phyloP scores from a whole-genome alignment of 2,113 vertebrate species.

The Anhinga anhinga region DNA sequence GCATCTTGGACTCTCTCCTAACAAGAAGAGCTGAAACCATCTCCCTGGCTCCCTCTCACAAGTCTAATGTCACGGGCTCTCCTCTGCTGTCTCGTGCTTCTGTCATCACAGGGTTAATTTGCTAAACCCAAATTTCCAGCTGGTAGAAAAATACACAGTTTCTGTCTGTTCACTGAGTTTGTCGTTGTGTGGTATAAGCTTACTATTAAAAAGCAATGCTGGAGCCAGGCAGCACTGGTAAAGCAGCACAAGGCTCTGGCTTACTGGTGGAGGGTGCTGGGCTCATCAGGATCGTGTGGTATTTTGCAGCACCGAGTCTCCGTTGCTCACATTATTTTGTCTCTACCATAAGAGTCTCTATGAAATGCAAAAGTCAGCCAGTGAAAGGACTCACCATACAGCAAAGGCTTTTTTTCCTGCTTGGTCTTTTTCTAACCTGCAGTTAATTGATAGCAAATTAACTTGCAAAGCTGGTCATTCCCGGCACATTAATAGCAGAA shows the following conservation, averaged over 20 bases:
- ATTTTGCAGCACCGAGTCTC: not conserved
- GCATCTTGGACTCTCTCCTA: not conserved
- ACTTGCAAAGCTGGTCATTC: not conserved
- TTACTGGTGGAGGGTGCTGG: not conserved
- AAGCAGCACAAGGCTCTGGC: not conserved
- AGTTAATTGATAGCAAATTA: slow-evolving; percentile 3
- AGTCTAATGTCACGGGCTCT: not conserved
- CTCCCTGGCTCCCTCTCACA: not conserved
- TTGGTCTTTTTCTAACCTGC: not conserved
- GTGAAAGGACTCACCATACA: not conserved
- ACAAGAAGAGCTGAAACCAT: not conserved
- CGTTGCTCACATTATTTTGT: too few relatives aligned
- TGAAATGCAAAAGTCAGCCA: not conserved
- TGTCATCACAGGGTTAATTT: not conserved
- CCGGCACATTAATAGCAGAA: not conserved
- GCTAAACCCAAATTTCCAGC: not conserved
- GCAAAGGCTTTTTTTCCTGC: not conserved
- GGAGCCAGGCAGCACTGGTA: not conserved
- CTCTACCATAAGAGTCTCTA: not conserved
- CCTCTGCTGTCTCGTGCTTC: not conserved
- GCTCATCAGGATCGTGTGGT: not conserved
- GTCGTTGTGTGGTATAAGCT: not conserved
- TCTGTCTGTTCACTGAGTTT: not conserved
- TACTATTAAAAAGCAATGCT: not conserved
- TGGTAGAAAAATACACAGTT: not conserved